A percentile compares a stretch with the other conserved stretches of the same genome.
phyloP scores from a whole-genome alignment of 2,888 invertebrate species.

The Sphinx pinastri region DNA sequence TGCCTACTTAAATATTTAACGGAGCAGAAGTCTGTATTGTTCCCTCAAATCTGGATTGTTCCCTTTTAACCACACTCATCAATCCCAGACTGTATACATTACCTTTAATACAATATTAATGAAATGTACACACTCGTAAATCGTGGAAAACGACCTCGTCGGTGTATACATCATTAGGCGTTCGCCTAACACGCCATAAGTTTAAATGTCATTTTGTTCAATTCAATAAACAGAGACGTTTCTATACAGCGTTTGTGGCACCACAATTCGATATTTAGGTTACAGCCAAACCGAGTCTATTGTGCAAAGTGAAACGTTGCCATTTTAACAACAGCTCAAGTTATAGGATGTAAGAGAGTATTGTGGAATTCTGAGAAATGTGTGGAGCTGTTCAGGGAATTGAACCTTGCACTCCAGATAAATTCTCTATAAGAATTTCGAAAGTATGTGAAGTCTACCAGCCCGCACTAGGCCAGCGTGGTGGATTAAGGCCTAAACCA shows the following conservation, averaged over 20 bases:
- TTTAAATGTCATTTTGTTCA: conserved; percentile 60
- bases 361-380: background rate
- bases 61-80: background rate
- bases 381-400: background rate
- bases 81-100: background rate
- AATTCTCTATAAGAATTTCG: no score
- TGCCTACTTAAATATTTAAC: background rate
- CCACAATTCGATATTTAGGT: conserved; percentile 79
- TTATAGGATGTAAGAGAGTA: conserved; percentile 34
- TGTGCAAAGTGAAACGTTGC: conserved; percentile 79
- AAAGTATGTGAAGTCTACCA: no score
- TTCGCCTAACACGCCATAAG: conserved; percentile 32
- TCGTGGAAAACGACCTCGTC: conserved; percentile 2
- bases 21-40: background rate
- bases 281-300: conserved; percentile 77
- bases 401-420: no score
- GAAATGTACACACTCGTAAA: background rate
- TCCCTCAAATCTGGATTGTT: background rate
- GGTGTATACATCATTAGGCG: conserved; percentile 17
- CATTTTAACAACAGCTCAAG: conserved; percentile 56
- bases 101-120: background rate
- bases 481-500: no score
- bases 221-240: conserved; percentile 64
- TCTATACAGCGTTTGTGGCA: conserved; percentile 59
- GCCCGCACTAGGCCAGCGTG: no score